These are phyloP conservation scores for Platycheirus albimanus DNA, from an alignment of 2,888 invertebrate genomes.

Conservation along the genomic window DNA sequence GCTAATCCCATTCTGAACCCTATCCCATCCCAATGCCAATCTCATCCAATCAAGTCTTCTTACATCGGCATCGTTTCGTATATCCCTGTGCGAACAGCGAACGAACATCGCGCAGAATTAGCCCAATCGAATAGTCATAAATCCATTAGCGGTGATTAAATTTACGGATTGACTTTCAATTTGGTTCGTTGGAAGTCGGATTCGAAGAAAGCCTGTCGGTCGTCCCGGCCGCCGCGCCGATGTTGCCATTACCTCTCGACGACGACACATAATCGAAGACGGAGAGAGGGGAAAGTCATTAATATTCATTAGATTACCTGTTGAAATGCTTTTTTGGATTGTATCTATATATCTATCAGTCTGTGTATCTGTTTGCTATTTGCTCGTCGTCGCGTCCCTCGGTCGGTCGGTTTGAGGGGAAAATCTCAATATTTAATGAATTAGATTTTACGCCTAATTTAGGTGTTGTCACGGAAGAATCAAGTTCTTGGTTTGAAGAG, in stretches of 20 bases:
- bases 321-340: conserved; percentile 45
- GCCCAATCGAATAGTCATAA: conserved; percentile 50
- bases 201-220: too few relatives aligned
- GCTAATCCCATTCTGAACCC: conserved; percentile 28
- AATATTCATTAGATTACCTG: conserved; percentile 72
- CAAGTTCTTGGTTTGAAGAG: conserved; percentile 22
- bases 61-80: too few relatives aligned
- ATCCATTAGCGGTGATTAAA: conserved; percentile 69
- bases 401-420: too few relatives aligned
- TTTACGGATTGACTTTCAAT: conserved; percentile 56
- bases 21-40: not conserved
- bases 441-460: conserved; percentile 68
- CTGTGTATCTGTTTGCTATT: too few relatives aligned
- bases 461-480: conserved; percentile 62
- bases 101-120: conserved; percentile 13
- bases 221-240: too few relatives aligned
- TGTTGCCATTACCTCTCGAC: too few relatives aligned
- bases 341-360: conserved; percentile 17
- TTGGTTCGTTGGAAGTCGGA: conserved; percentile 12
- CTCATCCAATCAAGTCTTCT: conserved; percentile 6
- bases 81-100: conserved; percentile 25
- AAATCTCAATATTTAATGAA: conserved; percentile 69
- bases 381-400: not conserved
- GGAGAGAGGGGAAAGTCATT: conserved; percentile 34
- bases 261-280: not conserved